These are phyloP conservation scores for Redunca redunca DNA, from an alignment of 2,113 vertebrate species.

Conservation along the genomic window DNA sequence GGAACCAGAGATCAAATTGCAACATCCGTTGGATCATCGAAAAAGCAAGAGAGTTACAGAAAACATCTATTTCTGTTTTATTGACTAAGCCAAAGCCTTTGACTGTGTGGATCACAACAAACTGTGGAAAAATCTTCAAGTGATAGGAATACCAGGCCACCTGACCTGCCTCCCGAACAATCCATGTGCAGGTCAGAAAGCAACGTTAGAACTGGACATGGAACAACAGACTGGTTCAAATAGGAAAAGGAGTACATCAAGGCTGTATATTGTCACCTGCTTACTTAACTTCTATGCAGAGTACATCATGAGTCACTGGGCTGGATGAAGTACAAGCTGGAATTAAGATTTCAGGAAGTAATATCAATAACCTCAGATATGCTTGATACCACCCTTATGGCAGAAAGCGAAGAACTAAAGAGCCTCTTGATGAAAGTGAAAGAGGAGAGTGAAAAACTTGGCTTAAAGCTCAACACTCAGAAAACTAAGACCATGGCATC, in stretches of 20 bases:
- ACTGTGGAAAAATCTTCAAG: background rate
- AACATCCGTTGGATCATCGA: accelerated
- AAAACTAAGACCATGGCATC: background rate
- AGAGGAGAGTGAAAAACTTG: background rate
- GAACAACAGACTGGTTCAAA: background rate
- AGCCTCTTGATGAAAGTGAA: background rate
- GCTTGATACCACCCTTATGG: background rate
- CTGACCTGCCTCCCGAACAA: accelerated
- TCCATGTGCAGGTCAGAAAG: background rate
- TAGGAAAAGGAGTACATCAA: background rate
- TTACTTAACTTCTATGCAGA: background rate
- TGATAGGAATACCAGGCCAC: background rate
- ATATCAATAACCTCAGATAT: background rate
- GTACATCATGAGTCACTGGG: background rate
- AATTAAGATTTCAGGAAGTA: background rate
- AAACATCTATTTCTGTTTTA: background rate
- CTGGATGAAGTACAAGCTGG: background rate
- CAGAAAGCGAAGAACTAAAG: background rate
- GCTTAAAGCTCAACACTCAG: background rate
- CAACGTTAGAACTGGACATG: background rate
- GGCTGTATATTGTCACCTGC: background rate
- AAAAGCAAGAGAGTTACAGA: background rate
- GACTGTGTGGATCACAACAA: background rate
- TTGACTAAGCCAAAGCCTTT: background rate
- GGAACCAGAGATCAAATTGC: background rate